Evolutionary conservation across 1,140 invertebrate species (phyloP).

Genomic region (Zaprionus africanus): DNA sequence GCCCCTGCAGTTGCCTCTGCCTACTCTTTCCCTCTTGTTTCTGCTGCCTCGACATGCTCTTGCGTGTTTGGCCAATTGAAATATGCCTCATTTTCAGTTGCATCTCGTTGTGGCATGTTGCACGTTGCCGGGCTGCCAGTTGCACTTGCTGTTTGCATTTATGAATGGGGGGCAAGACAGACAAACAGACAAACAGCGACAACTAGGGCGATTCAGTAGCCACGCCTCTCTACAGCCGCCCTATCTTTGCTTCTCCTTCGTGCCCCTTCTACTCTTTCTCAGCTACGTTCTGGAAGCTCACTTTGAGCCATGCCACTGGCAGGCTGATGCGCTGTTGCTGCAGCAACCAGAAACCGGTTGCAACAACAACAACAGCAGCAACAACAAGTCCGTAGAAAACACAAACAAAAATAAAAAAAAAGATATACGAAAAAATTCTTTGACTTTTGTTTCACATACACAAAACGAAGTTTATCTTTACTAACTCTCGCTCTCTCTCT

Average conservation of each 20-base stretch:
- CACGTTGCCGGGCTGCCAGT: constrained; percentile 3
- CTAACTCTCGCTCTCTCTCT: constrained; percentile 31
- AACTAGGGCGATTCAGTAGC: constrained; percentile 48
- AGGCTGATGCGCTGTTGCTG: constrained; percentile 2
- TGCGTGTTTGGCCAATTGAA: constrained; percentile 73
- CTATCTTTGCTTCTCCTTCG: background rate
- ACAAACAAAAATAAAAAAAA: constrained; percentile 12
- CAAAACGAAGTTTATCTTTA: constrained; percentile 70
- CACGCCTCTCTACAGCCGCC: background rate
- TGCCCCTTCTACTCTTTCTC: constrained; percentile 23
- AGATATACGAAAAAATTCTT: constrained; percentile 60
- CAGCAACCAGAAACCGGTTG: constrained; percentile 71
- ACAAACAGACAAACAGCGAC: constrained; percentile 37
- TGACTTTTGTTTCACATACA: constrained; percentile 80
- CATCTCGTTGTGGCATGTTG: constrained; percentile 5
- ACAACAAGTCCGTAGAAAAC: constrained; percentile 12
- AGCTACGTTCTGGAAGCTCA: constrained; percentile 42
- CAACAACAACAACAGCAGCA: constrained; percentile 37
- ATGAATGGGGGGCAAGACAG: constrained; percentile 58
- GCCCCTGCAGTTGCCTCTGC: too few species aligned
- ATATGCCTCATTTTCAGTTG: constrained; percentile 43
- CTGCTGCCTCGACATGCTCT: constrained; percentile 29
- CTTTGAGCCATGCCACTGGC: background rate
- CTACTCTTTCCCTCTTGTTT: background rate
- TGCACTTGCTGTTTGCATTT: constrained; percentile 32